phyloP scores from a whole-genome alignment of 1,140 invertebrate genomes.

The Hyles euphorbiae region DNA sequence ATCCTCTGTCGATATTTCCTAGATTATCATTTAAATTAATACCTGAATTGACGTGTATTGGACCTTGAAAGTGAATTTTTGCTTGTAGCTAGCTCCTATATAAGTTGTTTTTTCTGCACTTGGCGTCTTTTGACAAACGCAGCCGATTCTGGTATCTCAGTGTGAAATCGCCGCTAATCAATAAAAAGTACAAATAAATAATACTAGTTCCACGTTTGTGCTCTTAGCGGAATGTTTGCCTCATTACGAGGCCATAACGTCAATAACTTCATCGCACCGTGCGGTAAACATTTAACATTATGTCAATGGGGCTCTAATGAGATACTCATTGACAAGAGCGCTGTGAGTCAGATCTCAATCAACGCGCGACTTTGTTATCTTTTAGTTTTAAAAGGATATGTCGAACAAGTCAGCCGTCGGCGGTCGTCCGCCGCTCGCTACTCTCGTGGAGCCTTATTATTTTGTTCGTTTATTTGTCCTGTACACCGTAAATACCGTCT shows the following conservation, averaged over 20 bases:
- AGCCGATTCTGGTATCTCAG: not conserved
- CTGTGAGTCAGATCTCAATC: slow-evolving; percentile 36
- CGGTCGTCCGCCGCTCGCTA: slow-evolving; percentile 38
- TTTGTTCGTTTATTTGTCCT: slow-evolving; percentile 53
- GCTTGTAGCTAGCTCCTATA: too few species aligned
- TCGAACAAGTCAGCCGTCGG: slow-evolving; percentile 33
- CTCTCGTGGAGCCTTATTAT: slow-evolving; percentile 53
- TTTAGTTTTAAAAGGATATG: slow-evolving; percentile 45
- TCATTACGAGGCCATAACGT: slow-evolving; percentile 27
- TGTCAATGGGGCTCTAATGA: slow-evolving; percentile 46
- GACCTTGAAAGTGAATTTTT: too few species aligned
- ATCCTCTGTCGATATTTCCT: slow-evolving; percentile 25
- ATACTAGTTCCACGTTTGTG: slow-evolving; percentile 15
- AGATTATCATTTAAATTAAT: slow-evolving; percentile 24
- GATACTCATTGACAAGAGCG: slow-evolving; percentile 44
- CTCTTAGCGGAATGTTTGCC: slow-evolving; percentile 20
- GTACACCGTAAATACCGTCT: slow-evolving; percentile 41
- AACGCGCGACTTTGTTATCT: slow-evolving; percentile 32
- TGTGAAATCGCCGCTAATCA: slow-evolving; percentile 9
- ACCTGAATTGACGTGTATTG: too few species aligned
- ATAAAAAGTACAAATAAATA: slow-evolving; percentile 20
- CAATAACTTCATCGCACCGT: slow-evolving; percentile 30
- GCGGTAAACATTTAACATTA: slow-evolving; percentile 24
- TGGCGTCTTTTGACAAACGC: not conserved
- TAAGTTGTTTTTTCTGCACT: not conserved